Base-by-base conservation (phyloP, 1,140 invertebrate genomes). In the Calycopis cecrops region DNA sequence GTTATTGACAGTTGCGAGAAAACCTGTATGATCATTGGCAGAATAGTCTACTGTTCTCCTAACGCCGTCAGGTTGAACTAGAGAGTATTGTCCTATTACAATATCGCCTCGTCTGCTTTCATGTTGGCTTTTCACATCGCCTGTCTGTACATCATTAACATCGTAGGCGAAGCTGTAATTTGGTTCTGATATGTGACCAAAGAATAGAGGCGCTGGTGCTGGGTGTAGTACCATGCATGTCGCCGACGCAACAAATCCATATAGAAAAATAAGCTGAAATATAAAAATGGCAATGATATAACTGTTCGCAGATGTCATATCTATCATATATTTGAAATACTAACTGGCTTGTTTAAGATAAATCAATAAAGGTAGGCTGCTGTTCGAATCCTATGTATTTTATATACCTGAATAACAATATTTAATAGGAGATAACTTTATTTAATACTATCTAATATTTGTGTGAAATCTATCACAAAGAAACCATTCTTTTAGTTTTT, bases 21-120 rank as follows among this genome's bases (percentile, higher is more conserved):
- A 84, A 9, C 79, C 79, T n/a, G 71, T 69, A 18, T 71, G 63
- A 48, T 81, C 79, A 53, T 86, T 77, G 7, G 79, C 88, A 17
- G 90, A 90, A 71, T 93, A 93, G 58, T 92, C 91, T 4, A 92
- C 92, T 16, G 89, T 92, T 61, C 92, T 87, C 62, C 89, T 88
- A 35, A 90, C 85, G 48, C 92, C 92, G 73, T 93, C 92, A 10
- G 92, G 90, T 72, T 92, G 91, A 10, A 91, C 78, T 12, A 92
- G 70, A 8, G 90, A 90, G 68, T 92, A 92, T 57, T 89, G 88
- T 52, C 92, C 92, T 59, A 91, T 85, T 3, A 92, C 91, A 40
- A 91, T 87, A 59, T 92, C 91, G 9, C 92, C 92, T 52, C 80
- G 67, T 55, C 87, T 77, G 55, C 72, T 85, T 57, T 90, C 88